phyloP scores from a whole-genome alignment of 2,888 invertebrate species.

The Oxyteleia sp. region DNA sequence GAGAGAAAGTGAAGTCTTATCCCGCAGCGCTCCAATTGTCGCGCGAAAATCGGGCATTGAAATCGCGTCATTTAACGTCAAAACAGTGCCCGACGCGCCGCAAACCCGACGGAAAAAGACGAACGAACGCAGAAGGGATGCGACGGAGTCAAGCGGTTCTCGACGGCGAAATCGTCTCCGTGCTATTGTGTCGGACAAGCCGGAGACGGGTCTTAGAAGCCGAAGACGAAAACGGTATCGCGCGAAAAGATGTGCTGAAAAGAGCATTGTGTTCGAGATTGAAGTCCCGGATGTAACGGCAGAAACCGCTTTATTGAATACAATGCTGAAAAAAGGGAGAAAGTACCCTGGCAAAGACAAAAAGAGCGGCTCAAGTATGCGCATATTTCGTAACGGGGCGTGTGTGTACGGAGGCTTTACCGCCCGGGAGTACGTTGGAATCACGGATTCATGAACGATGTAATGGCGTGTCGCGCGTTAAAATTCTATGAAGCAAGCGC shows the following conservation, averaged over 20 bases:
- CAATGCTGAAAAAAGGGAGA: conserved; percentile 65
- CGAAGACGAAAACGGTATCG: conserved; percentile 65
- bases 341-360: conserved; percentile 48
- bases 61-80: conserved; percentile 78
- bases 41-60: conserved; percentile 74
- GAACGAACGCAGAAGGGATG: conserved; percentile 20
- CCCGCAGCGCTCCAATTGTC: conserved; percentile 44
- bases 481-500: conserved; percentile 63
- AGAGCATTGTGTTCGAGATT: conserved; percentile 68
- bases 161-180: conserved; percentile 73
- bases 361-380: conserved; percentile 40
- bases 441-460: conserved; percentile 71
- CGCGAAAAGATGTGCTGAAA: conserved; percentile 62
- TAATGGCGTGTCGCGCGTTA: conserved; percentile 69
- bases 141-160: conserved; percentile 73
- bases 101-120: conserved; percentile 39
- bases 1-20: conserved; percentile 40
- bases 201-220: conserved; percentile 68
- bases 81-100: conserved; percentile 57
- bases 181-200: conserved; percentile 74
- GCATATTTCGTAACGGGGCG: conserved; percentile 41
- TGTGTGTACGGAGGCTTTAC: conserved; percentile 20
- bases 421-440: conserved; percentile 38
- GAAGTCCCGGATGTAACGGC: conserved; percentile 44
- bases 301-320: conserved; percentile 71